A percentile compares a stretch with the other conserved stretches of the same genome.
Conservation (phyloP, 2,113 vertebrate species). For the Procavia capensis region DNA sequence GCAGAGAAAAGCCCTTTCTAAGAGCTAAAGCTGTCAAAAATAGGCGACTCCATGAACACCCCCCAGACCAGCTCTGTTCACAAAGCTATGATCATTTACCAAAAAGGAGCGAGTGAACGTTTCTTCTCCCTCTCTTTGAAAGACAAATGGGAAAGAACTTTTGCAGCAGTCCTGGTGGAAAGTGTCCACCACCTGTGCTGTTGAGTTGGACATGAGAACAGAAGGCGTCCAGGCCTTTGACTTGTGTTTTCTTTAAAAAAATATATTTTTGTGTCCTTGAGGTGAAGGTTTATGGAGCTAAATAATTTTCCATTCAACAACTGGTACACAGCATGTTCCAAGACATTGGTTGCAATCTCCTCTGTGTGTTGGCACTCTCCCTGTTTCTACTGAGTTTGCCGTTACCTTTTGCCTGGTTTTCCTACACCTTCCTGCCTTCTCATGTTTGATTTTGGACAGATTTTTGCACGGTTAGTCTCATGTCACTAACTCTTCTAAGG, state of each 20-base stretch:
- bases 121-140: neutral
- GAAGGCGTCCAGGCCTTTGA: neutral
- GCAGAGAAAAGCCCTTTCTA: constrained; percentile 42
- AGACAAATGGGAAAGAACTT: neutral
- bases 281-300: too few relatives aligned
- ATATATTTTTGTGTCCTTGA: too few relatives aligned
- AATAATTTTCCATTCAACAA: too few relatives aligned
- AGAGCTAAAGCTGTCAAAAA: neutral
- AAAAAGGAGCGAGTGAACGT: neutral
- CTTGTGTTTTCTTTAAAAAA: neutral
- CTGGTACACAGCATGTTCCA: too few relatives aligned
- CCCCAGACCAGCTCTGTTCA: neutral
- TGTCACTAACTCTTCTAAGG: too few relatives aligned
- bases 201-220: neutral
- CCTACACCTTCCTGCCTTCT: too few relatives aligned
- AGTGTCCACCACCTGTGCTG: neutral
- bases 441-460: too few relatives aligned
- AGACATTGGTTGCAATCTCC: too few relatives aligned
- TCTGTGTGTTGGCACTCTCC: too few relatives aligned
- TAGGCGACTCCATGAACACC: neutral
- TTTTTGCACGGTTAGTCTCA: too few relatives aligned
- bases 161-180: neutral
- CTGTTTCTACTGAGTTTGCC: too few relatives aligned
- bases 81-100: neutral
- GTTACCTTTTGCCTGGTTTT: too few relatives aligned